Percentiles rank a stretch among this genome's conserved stretches.
These are phyloP conservation scores for Conus betulinus DNA, from an alignment of 1,140 invertebrate species.

Conservation along the genomic window DNA sequence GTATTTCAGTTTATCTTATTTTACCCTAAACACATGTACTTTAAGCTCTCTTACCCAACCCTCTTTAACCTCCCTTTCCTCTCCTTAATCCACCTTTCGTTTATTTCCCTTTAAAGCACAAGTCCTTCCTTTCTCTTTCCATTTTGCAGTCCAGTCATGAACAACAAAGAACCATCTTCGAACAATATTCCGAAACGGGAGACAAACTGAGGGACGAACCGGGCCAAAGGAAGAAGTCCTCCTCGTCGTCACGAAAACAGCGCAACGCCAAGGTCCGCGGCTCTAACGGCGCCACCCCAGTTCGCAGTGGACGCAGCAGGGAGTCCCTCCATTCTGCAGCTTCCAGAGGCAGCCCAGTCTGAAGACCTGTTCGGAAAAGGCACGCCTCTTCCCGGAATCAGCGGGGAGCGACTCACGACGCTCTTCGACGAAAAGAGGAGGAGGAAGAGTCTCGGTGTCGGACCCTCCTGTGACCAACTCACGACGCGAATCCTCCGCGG, in stretches of 20 bases:
- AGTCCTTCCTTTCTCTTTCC: neutral
- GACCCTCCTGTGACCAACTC: neutral
- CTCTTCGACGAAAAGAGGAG: conserved; percentile 2
- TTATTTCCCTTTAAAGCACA: too few relatives aligned
- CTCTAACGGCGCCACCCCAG: neutral
- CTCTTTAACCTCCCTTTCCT: too few relatives aligned
- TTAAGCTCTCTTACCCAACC: too few relatives aligned
- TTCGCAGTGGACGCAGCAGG: neutral
- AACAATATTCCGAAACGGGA: conserved; percentile 57
- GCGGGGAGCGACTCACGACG: neutral
- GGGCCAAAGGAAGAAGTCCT: neutral
- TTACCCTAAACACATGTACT: too few relatives aligned
- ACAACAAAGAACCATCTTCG: conserved; percentile 43
- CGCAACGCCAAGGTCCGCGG: neutral
- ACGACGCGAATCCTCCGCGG: neutral
- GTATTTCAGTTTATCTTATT: too few relatives aligned
- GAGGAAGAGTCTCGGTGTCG: conserved; percentile 2
- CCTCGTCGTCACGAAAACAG: neutral
- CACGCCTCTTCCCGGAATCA: conserved; percentile 18
- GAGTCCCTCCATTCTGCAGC: neutral
- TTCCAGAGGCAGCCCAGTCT: neutral
- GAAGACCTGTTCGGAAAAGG: conserved; percentile 25
- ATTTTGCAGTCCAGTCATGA: conserved; percentile 35
- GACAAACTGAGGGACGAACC: conserved; percentile 35
- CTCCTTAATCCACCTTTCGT: too few relatives aligned